These are phyloP conservation scores for Xylocopa sonorina DNA, from an alignment of 1,140 invertebrate species.

Conservation along the genomic window DNA sequence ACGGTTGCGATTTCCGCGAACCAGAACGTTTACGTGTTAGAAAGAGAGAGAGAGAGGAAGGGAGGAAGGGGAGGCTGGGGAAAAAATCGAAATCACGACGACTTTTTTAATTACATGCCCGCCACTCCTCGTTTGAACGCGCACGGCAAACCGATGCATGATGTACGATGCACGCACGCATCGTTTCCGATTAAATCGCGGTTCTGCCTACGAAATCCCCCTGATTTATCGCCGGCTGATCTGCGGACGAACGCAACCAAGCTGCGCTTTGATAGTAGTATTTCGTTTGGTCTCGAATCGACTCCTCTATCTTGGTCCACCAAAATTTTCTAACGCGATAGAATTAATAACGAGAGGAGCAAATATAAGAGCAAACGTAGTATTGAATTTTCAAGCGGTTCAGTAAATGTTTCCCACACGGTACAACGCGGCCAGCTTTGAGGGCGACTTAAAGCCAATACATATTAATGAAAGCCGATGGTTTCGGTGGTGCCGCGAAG, in stretches of 20 bases:
- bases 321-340: too few species aligned
- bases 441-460: too few species aligned
- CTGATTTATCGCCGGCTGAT: conserved; percentile 19
- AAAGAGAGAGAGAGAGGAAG: too few species aligned
- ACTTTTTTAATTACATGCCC: conserved; percentile 30
- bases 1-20: too few species aligned
- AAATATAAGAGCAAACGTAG: too few species aligned
- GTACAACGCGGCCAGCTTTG: too few species aligned
- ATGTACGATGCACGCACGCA: conserved; percentile 16
- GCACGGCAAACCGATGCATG: conserved; percentile 11
- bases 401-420: too few species aligned
- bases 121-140: neutral
- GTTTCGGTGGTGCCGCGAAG: too few species aligned
- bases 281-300: too few species aligned
- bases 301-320: neutral
- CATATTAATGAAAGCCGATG: too few species aligned
- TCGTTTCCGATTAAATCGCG: conserved; percentile 11
- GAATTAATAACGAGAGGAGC: too few species aligned
- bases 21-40: neutral
- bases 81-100: conserved; percentile 9
- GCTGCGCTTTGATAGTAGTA: neutral
- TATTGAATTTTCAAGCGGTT: too few species aligned
- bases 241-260: neutral
- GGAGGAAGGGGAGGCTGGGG: neutral
- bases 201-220: conserved; percentile 15